These are phyloP conservation scores for Protobothrops mucrosquamatus DNA, from an alignment of 2,113 vertebrate genomes.

Conservation along the genomic window DNA sequence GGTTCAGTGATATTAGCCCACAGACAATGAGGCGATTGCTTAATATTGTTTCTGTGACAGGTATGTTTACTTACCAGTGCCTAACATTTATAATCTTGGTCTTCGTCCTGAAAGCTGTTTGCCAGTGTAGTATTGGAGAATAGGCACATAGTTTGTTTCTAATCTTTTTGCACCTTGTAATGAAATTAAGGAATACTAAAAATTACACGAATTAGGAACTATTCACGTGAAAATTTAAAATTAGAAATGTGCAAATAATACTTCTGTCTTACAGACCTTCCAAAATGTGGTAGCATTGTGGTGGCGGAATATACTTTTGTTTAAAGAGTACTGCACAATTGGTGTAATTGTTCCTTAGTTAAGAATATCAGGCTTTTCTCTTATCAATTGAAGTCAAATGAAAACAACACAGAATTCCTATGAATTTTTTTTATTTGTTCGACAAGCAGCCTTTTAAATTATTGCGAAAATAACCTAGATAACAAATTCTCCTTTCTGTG, in stretches of 20 bases:
- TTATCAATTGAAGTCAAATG: background rate
- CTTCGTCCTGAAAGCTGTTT: background rate
- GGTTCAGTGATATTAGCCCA: conserved; percentile 99
- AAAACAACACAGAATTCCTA: background rate
- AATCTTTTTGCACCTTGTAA: background rate
- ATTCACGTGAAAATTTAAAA: background rate
- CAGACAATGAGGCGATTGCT: conserved; percentile 97
- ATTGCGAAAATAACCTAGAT: background rate
- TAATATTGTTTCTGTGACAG: conserved; percentile 97
- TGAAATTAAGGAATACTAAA: too few relatives aligned
- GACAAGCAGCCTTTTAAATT: background rate
- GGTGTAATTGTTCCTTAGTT: background rate
- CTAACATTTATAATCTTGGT: background rate
- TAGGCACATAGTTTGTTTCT: background rate
- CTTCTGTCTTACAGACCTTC: background rate
- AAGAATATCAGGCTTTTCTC: background rate
- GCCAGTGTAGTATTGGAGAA: background rate
- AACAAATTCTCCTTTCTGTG: background rate
- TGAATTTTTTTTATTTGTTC: background rate
- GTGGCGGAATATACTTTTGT: background rate
- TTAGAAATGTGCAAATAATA: background rate
- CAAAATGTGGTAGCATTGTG: background rate
- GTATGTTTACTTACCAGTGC: conserved; percentile 55
- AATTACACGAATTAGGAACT: background rate
- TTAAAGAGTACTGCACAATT: background rate